Base-by-base conservation (phyloP, 2,797 vertebrate genomes). In the Diplodus puntazzo region DNA sequence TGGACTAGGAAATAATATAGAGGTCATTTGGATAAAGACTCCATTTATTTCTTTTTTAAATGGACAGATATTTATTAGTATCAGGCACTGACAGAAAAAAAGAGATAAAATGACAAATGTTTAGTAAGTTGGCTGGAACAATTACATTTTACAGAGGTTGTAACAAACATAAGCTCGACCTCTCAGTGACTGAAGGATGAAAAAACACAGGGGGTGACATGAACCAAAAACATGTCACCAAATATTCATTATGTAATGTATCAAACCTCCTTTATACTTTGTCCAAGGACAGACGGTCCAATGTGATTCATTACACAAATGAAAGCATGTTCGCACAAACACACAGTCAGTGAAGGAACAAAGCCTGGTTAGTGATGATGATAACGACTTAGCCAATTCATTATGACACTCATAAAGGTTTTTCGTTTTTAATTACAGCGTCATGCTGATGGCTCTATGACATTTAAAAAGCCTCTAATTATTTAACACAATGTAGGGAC, bases 391-490 rank as follows among this genome's bases (percentile, higher is more conserved):
- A 23, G 80, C 60, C 82, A 87, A 86, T 93, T 88, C 82, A 89
- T 91, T 91, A 87, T 77, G 82, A 84, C 79, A 85, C 81, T 88
- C 86, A 89, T 92, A 90, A 90, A 88, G 80, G 81, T 84, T 91
- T 89, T 89, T 86, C 79, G 86, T 85, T 90, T 90, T 89, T 93
- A 92, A 94, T 93, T 92, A 89, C 77, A 86, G 83, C 72, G 57
- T 80, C 86, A 80, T 72, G 71, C 81, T 92, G 86, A 91, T 89
- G 84, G 57, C 73, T 87, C 69, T 71, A 81, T 89, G 87, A 88
- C 89, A 91, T 88, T 90, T 88, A 88, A 85, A 93, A 86, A 88
- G 90, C 81, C 77, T 89, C 78, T 94, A 90, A 94, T 94, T 92
- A 93, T 85, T 75, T 80, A 57, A 77, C 82, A 86, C 79, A 90